These are phyloP conservation scores for Diachasmimorpha longicaudata DNA, from an alignment of 1,140 invertebrate species.

Conservation along the genomic window DNA sequence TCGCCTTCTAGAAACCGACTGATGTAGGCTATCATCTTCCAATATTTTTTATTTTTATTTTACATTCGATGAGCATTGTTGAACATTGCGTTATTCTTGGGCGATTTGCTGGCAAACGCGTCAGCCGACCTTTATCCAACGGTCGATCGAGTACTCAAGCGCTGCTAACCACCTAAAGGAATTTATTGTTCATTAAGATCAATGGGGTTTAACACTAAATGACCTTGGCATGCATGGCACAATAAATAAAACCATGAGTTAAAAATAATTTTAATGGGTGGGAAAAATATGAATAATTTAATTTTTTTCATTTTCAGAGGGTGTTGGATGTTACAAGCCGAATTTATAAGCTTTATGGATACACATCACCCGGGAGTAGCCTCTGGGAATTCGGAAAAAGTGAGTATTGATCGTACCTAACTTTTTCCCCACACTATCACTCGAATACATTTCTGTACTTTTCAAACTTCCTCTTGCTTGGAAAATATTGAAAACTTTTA, in stretches of 20 bases:
- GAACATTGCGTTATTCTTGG: slow-evolving; percentile 1
- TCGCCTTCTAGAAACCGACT: neutral
- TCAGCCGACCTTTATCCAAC: slow-evolving; percentile 93
- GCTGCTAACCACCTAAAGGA: slow-evolving; percentile 89
- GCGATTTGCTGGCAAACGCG: slow-evolving; percentile 15
- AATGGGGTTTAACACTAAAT: neutral
- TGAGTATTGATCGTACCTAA: neutral
- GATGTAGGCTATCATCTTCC: neutral
- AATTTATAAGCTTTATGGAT: neutral
- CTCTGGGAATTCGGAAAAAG: neutral
- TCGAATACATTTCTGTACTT: neutral
- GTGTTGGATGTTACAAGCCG: neutral
- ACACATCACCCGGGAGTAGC: neutral
- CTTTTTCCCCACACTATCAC: neutral
- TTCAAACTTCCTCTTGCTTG: neutral
- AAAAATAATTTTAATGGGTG: neutral
- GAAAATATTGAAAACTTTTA: neutral
- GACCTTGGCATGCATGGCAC: neutral
- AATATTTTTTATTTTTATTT: neutral
- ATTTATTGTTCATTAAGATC: slow-evolving; percentile 33
- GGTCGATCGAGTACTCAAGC: slow-evolving; percentile 92
- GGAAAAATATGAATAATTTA: no score
- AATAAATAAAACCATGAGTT: neutral
- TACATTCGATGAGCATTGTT: slow-evolving; percentile 1
- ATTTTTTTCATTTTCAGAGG: neutral